Conservation (phyloP, 2,113 vertebrate genomes). For the Ceyx cyanopectus region DNA sequence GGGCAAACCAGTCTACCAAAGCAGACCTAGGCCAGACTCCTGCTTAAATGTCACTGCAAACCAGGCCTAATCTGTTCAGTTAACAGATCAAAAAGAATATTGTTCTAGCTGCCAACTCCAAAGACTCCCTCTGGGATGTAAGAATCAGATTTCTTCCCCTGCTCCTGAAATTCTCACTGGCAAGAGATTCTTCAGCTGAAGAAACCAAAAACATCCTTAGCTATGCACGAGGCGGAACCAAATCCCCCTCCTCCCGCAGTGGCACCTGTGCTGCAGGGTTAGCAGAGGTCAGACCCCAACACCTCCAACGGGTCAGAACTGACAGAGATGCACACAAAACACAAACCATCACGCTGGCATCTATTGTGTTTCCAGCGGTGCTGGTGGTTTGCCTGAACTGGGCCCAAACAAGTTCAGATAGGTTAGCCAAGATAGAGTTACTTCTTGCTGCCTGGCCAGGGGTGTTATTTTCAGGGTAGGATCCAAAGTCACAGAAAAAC, state of each 20-base stretch:
- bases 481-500: not conserved
- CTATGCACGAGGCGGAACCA: rapidly evolving
- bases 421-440: not conserved
- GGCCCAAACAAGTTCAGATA: not conserved
- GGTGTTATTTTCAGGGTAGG: conserved; percentile 25
- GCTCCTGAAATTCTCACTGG: conserved; percentile 6
- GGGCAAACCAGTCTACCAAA: not conserved
- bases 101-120: conserved; percentile 61
- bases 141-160: conserved; percentile 46
- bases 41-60: not conserved
- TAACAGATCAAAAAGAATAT: conserved; percentile 58
- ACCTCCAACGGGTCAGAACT: rapidly evolving
- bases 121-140: conserved; percentile 5
- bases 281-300: not conserved
- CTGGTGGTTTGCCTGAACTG: not conserved
- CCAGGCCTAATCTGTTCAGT: conserved; percentile 33
- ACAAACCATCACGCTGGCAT: rapidly evolving
- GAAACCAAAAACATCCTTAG: not conserved
- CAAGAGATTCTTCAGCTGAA: not conserved
- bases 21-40: not conserved
- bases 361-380: rapidly evolving
- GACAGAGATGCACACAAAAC: rapidly evolving
- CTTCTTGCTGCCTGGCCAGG: not conserved
- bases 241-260: not conserved
- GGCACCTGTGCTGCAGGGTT: rapidly evolving